phyloP scores from a whole-genome alignment of 2,113 vertebrate species.

The Indri indri region DNA sequence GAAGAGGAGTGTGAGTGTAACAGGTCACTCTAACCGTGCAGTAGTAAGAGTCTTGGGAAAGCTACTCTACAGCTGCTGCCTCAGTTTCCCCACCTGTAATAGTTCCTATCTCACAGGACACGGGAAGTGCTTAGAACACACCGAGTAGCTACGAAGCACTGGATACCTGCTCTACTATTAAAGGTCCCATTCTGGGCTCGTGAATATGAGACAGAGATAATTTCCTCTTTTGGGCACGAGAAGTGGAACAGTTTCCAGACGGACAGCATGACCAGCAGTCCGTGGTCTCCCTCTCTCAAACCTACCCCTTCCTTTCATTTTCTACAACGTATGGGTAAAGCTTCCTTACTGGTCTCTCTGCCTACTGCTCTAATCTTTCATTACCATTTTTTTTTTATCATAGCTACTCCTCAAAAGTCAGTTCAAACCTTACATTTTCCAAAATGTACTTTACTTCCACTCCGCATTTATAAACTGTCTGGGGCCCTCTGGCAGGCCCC shows the following conservation, averaged over 20 bases:
- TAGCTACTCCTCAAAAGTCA: not conserved
- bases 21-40: rapidly evolving
- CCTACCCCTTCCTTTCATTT: not conserved
- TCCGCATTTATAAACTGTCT: not conserved
- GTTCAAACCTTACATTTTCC: not conserved
- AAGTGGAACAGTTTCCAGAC: not conserved
- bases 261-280: not conserved
- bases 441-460: not conserved
- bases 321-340: not conserved
- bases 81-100: not conserved
- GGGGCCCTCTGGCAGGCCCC: not conserved
- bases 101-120: not conserved
- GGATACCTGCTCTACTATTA: not conserved
- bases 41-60: not conserved
- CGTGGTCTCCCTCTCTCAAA: not conserved
- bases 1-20: not conserved
- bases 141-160: not conserved
- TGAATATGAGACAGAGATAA: not conserved
- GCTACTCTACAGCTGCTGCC: rapidly evolving
- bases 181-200: not conserved
- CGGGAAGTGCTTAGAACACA: not conserved
- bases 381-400: not conserved
- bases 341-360: not conserved
- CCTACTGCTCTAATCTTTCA: not conserved
- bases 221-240: not conserved